A percentile compares a stretch with the other conserved stretches of the same genome.
phyloP scores from a whole-genome alignment of 1,140 invertebrate genomes.

The Helicorthomorpha holstii region DNA sequence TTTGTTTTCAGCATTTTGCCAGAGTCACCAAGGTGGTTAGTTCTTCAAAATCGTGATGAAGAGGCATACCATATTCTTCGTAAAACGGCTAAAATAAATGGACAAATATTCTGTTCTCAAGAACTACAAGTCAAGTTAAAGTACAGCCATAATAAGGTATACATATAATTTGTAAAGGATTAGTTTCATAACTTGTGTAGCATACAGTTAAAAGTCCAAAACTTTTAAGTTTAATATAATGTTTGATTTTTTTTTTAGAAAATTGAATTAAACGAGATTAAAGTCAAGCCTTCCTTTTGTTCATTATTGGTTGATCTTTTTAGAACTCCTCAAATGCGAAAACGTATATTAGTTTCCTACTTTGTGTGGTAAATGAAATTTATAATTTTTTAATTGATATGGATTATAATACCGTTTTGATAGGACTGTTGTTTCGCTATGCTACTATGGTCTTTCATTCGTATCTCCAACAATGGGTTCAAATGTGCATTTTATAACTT shows the following conservation, averaged over 20 bases:
- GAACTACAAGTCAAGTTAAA: too few species aligned
- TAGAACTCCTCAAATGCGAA: not conserved
- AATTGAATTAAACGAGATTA: too few species aligned
- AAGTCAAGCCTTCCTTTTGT: too few species aligned
- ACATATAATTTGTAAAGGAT: too few species aligned
- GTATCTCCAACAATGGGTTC: slow-evolving; percentile 11
- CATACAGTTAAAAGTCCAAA: too few species aligned
- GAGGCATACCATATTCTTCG: not conserved
- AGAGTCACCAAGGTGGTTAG: not conserved
- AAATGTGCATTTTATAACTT: slow-evolving; percentile 12
- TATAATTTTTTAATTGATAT: not conserved
- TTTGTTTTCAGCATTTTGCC: too few species aligned
- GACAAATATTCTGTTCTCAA: too few species aligned
- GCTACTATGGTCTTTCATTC: slow-evolving; percentile 17
- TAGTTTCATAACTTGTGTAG: too few species aligned
- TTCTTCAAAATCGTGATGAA: not conserved
- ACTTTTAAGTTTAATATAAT: too few species aligned
- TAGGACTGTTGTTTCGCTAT: slow-evolving; percentile 10
- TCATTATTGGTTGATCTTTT: not conserved
- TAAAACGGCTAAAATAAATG: not conserved
- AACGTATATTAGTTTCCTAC: not conserved
- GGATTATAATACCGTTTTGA: not conserved
- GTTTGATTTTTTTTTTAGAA: too few species aligned
- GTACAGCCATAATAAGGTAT: too few species aligned
- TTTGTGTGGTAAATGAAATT: not conserved